These are phyloP conservation scores for Sebastes itinus DNA, from an alignment of 2,797 vertebrate species.

Conservation along the genomic window DNA sequence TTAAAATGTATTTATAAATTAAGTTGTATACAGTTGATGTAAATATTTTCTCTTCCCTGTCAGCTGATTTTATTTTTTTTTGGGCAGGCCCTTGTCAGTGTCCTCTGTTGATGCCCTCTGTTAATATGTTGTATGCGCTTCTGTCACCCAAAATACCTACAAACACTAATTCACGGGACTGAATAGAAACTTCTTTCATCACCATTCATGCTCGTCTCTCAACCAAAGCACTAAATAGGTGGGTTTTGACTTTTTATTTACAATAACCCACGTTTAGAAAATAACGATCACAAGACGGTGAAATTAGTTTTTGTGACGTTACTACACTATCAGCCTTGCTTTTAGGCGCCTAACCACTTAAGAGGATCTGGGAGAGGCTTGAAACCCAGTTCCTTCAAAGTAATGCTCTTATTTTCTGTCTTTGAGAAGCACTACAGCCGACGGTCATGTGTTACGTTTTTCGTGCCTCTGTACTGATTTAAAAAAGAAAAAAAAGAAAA, in stretches of 20 bases:
- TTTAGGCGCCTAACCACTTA: not conserved
- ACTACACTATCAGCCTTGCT: not conserved
- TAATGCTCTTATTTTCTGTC: not conserved
- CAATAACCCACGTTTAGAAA: not conserved
- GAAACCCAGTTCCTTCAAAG: not conserved
- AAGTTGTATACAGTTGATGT: slow-evolving; percentile 88
- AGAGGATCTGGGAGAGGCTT: not conserved
- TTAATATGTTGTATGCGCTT: slow-evolving; percentile 15
- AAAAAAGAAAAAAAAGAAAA: not conserved
- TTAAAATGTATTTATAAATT: slow-evolving; percentile 95
- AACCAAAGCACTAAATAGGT: slow-evolving; percentile 75
- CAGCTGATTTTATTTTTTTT: slow-evolving; percentile 63
- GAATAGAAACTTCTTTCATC: not conserved
- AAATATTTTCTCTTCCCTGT: slow-evolving; percentile 82
- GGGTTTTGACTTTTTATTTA: not conserved
- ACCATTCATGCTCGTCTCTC: slow-evolving; percentile 30
- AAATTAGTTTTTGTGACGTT: not conserved
- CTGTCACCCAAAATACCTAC: not conserved
- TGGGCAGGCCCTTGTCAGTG: slow-evolving; percentile 85
- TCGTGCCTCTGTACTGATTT: slow-evolving; percentile 6
- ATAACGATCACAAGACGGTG: not conserved
- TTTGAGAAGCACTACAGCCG: slow-evolving; percentile 8
- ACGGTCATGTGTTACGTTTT: not conserved
- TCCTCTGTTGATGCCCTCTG: slow-evolving; percentile 67
- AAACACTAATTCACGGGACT: slow-evolving; percentile 34